A percentile compares a stretch with the other conserved stretches of the same genome.
Conservation (phyloP, 2,888 invertebrate genomes). For the Tenodera sinensis region DNA sequence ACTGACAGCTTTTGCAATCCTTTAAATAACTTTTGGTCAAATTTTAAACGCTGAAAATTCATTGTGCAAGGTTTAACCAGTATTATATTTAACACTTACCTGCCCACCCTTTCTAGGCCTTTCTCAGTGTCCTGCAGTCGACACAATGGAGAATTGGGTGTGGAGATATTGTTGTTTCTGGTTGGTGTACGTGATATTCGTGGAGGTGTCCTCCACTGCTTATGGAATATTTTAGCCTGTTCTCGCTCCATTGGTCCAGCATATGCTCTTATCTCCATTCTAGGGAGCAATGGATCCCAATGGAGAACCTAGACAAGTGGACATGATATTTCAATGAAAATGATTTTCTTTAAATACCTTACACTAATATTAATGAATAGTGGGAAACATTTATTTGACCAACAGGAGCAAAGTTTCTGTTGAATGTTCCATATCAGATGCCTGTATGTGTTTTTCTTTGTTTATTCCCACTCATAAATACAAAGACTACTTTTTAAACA, state of each 20-base stretch:
- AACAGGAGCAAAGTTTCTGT: not conserved
- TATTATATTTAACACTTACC: slow-evolving; percentile 44
- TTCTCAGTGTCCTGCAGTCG: slow-evolving; percentile 74
- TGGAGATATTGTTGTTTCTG: not conserved
- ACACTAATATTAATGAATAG: too few species aligned
- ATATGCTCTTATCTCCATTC: slow-evolving; percentile 75
- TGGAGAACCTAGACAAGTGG: slow-evolving; percentile 54
- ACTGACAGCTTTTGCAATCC: too few species aligned
- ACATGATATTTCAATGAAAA: slow-evolving; percentile 9
- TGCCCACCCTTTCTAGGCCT: slow-evolving; percentile 82
- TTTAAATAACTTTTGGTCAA: too few species aligned
- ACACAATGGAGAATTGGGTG: slow-evolving; percentile 36
- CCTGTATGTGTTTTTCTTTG: too few species aligned
- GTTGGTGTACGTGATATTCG: slow-evolving; percentile 40
- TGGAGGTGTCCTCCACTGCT: slow-evolving; percentile 82
- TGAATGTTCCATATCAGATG: too few species aligned
- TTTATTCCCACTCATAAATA: too few species aligned
- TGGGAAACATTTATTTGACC: too few species aligned
- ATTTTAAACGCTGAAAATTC: too few species aligned
- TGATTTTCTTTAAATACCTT: too few species aligned
- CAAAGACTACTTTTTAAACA: too few species aligned
- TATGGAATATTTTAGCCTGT: slow-evolving; percentile 67
- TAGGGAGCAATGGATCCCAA: slow-evolving; percentile 62
- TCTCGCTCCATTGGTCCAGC: slow-evolving; percentile 87
- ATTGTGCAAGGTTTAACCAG: too few species aligned